Evolutionary conservation across 2,888 invertebrate species (phyloP).

Genomic region (Teleogryllus oceanicus): DNA sequence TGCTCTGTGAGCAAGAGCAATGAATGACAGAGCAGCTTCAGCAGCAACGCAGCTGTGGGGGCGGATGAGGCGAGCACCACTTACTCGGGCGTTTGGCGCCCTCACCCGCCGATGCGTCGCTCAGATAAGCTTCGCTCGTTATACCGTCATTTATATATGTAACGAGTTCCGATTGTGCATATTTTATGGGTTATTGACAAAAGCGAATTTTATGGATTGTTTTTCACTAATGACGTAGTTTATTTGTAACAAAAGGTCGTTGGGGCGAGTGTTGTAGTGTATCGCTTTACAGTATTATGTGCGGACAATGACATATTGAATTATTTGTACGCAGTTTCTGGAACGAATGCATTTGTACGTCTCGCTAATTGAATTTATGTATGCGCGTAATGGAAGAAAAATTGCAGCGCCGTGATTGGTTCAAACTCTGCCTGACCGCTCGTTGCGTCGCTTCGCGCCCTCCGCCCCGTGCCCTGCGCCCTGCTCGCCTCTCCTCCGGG

Average conservation of each 20-base stretch:
- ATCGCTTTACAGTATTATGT: conserved; percentile 18
- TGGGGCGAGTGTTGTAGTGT: neutral
- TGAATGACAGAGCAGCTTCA: too few species aligned
- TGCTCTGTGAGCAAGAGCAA: too few species aligned
- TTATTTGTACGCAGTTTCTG: neutral
- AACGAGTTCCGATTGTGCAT: conserved; percentile 9
- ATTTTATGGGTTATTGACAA: conserved; percentile 5
- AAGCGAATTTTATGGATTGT: conserved; percentile 18
- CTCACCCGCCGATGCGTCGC: neutral
- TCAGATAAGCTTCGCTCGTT: neutral
- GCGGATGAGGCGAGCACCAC: too few species aligned
- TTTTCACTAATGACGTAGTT: conserved; percentile 4
- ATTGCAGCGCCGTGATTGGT: neutral
- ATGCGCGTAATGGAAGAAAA: neutral
- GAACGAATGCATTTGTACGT: neutral
- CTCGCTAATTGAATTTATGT: conserved; percentile 9
- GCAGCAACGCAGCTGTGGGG: too few species aligned
- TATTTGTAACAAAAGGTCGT: neutral
- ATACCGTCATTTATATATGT: conserved; percentile 9
- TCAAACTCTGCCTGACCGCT: neutral
- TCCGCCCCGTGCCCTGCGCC: too few species aligned
- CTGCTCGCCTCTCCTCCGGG: too few species aligned
- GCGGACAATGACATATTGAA: conserved; percentile 18
- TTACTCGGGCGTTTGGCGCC: neutral
- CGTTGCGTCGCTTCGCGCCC: too few species aligned